Conservation (phyloP, 2,888 invertebrate genomes). For the Noctua janthina region DNA sequence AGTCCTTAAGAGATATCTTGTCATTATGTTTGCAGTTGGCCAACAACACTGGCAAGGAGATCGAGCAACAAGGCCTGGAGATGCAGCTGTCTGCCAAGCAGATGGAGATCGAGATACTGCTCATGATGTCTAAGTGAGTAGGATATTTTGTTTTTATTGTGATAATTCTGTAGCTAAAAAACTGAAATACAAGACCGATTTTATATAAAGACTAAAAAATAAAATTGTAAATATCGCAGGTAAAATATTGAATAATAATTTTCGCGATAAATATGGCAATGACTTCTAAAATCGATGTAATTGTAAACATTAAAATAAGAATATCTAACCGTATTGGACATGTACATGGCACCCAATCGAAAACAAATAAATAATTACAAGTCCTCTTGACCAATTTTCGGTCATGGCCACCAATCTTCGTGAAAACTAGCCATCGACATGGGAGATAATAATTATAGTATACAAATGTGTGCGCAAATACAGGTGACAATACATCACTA, state of each 20-base stretch:
- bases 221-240: too few relatives aligned
- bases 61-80: conserved; percentile 91
- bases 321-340: too few relatives aligned
- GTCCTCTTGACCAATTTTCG: too few relatives aligned
- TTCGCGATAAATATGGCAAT: not conserved
- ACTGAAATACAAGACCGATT: too few relatives aligned
- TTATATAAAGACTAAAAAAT: too few relatives aligned
- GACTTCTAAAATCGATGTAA: not conserved
- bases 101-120: conserved; percentile 96
- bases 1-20: not conserved
- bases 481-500: not conserved
- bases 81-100: conserved; percentile 95
- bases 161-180: too few relatives aligned
- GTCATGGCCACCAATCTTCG: too few relatives aligned
- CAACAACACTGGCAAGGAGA: conserved; percentile 91
- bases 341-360: too few relatives aligned
- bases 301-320: not conserved
- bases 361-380: too few relatives aligned
- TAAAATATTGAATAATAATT: too few relatives aligned
- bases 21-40: conserved; percentile 80
- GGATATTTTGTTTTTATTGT: not conserved
- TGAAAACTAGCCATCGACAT: too few relatives aligned
- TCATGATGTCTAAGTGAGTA: conserved; percentile 94
- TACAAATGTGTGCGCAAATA: not conserved
- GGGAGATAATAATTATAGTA: too few relatives aligned